Conservation (phyloP, 2,797 vertebrate genomes). For the Chanos chanos region DNA sequence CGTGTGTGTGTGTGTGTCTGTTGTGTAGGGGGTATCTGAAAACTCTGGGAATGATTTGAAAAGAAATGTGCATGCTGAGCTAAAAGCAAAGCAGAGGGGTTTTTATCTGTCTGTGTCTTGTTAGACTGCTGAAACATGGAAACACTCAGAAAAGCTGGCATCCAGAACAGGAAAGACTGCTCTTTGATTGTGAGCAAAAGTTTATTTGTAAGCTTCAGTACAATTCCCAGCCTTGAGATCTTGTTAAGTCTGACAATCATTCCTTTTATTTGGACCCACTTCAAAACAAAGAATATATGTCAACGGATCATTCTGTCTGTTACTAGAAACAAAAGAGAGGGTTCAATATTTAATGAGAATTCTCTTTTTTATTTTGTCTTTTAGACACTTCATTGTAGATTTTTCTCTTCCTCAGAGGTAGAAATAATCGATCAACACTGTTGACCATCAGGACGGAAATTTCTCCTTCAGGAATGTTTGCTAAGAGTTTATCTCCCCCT, state of each 20-base stretch:
- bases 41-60: too few species aligned
- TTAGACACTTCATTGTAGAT: too few species aligned
- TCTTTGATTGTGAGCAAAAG: slow-evolving; percentile 6
- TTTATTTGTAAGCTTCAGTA: slow-evolving; percentile 36
- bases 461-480: too few species aligned
- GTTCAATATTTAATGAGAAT: slow-evolving; percentile 48
- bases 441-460: too few species aligned
- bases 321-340: slow-evolving; percentile 22
- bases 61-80: too few species aligned
- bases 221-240: slow-evolving; percentile 24
- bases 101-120: neutral
- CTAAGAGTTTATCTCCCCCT: too few species aligned
- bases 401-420: neutral
- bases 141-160: slow-evolving; percentile 3
- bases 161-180: neutral
- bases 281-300: slow-evolving; percentile 36
- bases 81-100: too few species aligned
- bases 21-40: too few species aligned
- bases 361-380: slow-evolving; percentile 25
- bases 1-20: neutral
- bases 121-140: slow-evolving; percentile 7
- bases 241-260: slow-evolving; percentile 48
- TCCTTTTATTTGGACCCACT: slow-evolving; percentile 44
- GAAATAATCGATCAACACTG: too few species aligned
- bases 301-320: slow-evolving; percentile 24